Evolutionary conservation across 2,888 invertebrate species (phyloP), one percentile per base, ranked within the genome.

Genomic region (Oxystoma pomonae): DNA sequence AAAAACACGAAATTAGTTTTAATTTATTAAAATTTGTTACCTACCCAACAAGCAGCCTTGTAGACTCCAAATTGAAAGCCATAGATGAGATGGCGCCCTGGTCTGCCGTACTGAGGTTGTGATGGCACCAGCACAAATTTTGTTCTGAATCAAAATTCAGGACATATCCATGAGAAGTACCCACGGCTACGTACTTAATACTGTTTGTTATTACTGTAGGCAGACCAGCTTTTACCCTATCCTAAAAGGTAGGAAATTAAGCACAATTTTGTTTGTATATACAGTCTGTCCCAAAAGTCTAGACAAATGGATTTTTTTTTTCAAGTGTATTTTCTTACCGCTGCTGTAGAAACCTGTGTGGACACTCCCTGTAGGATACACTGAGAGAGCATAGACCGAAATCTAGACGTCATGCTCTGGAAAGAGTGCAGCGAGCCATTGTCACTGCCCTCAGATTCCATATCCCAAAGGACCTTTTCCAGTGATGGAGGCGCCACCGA

Each of bases 101-200:
- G 72, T 89, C 87, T 57, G 83, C 81, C 55, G 89, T 86, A 57
- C 83, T 82, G 70, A 86, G 82, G 67, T 90, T 89, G 70, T 90
- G 83, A 73, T 89, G 90, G 68, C 94, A 96, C 94, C 95, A 97
- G 75, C 93, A 88, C 68, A 97, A 81, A 9, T 91, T 91, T 81
- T 97, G 96, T 53, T 92, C 88, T 58, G 86, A 83, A 83, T 93
- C 92, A 81, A 94, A 95, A 61, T 94, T 89, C 21, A 98, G 82
- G 60, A 96, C 86, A 70, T 94, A 88, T 0, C 98, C 97, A 80
- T 96, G 95, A 20, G 96, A 94, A 22, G 96, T 98, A 50, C 98
- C 98, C 22, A 97, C 87, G n/a, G 92, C 92, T 67, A 96, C 86
- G 79, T 90, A 87, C 61, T 90, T 89, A 7, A 87, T 83, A 68